Conservation (phyloP, 1,140 invertebrate genomes). For the Macrostomum lignano region DNA sequence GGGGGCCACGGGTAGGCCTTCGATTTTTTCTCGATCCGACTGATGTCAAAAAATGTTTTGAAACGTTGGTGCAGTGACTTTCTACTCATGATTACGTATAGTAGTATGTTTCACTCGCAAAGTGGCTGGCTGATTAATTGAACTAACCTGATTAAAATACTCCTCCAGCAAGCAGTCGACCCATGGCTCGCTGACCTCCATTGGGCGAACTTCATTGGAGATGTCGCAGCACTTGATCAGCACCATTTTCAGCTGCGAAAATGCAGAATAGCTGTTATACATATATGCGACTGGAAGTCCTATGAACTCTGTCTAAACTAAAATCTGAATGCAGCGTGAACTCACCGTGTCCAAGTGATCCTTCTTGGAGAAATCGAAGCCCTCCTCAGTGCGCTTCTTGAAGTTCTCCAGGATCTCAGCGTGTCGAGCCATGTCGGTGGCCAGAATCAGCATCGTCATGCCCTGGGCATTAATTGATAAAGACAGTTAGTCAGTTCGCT, state of each 20-base stretch:
- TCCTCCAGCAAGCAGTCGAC: slow-evolving; percentile 28
- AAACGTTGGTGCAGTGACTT: not conserved
- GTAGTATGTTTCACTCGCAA: no score
- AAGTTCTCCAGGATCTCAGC: slow-evolving; percentile 26
- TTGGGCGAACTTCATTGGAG: slow-evolving; percentile 28
- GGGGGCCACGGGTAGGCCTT: slow-evolving; percentile 28
- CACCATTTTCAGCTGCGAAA: slow-evolving; percentile 24
- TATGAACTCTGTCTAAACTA: no score
- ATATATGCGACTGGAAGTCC: no score
- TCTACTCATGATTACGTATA: no score
- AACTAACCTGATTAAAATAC: slow-evolving; percentile 27
- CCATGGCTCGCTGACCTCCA: slow-evolving; percentile 28
- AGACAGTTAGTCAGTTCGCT: not conserved
- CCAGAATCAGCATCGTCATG: slow-evolving; percentile 25
- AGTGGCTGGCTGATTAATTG: no score
- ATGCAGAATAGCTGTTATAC: slow-evolving; percentile 9
- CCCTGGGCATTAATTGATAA: slow-evolving; percentile 13
- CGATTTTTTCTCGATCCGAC: slow-evolving; percentile 23
- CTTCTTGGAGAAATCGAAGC: slow-evolving; percentile 17
- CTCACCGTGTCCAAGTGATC: slow-evolving; percentile 19
- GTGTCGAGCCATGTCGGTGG: slow-evolving; percentile 28
- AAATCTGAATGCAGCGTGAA: no score
- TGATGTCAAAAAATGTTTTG: slow-evolving; percentile 7
- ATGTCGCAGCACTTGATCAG: slow-evolving; percentile 30
- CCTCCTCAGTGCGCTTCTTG: slow-evolving; percentile 13